A percentile compares a stretch with the other conserved stretches of the same genome.
These are phyloP conservation scores for Murina feae DNA, from an alignment of 2,113 vertebrate genomes.

Conservation along the genomic window DNA sequence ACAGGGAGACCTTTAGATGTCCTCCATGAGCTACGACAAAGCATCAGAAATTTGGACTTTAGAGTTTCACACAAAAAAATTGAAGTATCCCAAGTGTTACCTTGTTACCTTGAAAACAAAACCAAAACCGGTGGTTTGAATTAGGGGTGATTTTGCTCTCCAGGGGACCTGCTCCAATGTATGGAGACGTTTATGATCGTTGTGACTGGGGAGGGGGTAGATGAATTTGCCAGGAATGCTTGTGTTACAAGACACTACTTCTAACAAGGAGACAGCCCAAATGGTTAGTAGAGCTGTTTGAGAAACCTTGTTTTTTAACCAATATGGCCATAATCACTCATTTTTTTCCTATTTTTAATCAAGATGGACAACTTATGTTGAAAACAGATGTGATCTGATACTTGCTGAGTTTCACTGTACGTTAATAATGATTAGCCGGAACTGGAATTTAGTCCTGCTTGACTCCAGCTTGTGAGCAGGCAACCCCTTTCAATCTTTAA, in stretches of 20 bases:
- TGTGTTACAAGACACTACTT: neutral
- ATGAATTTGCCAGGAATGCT: neutral
- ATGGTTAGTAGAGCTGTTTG: neutral
- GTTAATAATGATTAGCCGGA: neutral
- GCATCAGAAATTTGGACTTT: neutral
- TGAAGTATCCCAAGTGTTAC: neutral
- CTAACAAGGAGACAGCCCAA: neutral
- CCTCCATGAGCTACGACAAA: neutral
- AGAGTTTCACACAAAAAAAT: neutral
- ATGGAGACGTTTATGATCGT: neutral
- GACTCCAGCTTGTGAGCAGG: neutral
- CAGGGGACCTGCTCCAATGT: neutral
- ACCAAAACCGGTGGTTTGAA: neutral
- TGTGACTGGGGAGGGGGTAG: accelerated
- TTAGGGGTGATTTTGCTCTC: neutral
- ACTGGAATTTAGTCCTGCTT: neutral
- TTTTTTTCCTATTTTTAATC: neutral
- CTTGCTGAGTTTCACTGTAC: neutral
- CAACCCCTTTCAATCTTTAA: neutral
- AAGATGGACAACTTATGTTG: neutral
- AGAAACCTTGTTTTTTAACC: neutral
- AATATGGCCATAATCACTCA: neutral
- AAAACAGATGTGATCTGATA: neutral
- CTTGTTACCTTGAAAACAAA: neutral
- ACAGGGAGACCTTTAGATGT: neutral